Conservation (phyloP, 37 sponge, comb jelly and placozoan genomes). For the Petrosia ficiformis region DNA sequence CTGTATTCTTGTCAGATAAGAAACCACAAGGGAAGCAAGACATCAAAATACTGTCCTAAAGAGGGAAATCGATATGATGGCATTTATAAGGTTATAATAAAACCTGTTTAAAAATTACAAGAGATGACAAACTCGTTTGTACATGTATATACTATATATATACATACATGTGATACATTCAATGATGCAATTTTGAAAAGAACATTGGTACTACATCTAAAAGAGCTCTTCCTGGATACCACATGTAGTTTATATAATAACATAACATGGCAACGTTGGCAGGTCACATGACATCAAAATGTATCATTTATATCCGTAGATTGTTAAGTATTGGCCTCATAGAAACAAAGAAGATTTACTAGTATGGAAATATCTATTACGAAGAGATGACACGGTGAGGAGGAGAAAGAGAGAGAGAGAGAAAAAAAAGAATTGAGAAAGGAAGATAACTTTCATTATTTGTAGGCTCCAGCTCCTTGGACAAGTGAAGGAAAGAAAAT, state of each 20-base stretch:
- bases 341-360: conserved; percentile 70
- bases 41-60: conserved; percentile 80
- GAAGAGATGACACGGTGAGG: conserved; percentile 78
- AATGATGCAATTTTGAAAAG: too few relatives aligned
- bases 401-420: background rate
- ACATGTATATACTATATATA: too few relatives aligned
- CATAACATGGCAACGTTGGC: too few relatives aligned
- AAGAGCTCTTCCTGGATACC: too few relatives aligned
- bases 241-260: too few relatives aligned
- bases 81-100: conserved; percentile 66
- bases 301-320: conserved; percentile 5
- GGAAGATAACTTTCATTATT: background rate
- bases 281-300: too few relatives aligned
- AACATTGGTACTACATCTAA: too few relatives aligned
- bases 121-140: too few relatives aligned
- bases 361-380: conserved; percentile 83
- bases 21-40: conserved; percentile 79
- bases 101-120: background rate
- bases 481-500: conserved; percentile 69
- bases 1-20: conserved; percentile 43
- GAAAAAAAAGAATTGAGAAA: background rate
- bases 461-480: conserved; percentile 89
- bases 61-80: conserved; percentile 96
- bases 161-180: too few relatives aligned
- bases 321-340: conserved; percentile 95